Conservation (phyloP, 2,888 invertebrate genomes). For the Tortricodes alternella region DNA sequence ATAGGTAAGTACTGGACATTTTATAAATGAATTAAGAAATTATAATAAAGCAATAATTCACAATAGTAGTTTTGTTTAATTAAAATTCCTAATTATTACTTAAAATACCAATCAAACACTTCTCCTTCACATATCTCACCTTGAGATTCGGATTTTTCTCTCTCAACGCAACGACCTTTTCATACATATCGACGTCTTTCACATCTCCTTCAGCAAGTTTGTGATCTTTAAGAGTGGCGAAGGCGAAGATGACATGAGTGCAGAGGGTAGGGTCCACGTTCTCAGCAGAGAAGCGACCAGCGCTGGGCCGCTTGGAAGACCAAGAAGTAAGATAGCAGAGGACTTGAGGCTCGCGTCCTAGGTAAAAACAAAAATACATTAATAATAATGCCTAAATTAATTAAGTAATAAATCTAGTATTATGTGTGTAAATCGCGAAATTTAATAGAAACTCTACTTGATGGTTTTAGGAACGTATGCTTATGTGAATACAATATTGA, state of each 20-base stretch:
- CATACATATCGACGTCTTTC: slow-evolving; percentile 93
- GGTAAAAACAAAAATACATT: slow-evolving; percentile 36
- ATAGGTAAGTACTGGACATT: no score
- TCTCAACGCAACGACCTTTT: slow-evolving; percentile 91
- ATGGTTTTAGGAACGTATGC: no score
- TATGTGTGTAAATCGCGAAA: no score
- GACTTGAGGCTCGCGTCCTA: slow-evolving; percentile 92
- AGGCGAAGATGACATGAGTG: slow-evolving; percentile 97
- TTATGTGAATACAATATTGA: no score
- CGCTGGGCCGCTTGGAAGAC: slow-evolving; percentile 95
- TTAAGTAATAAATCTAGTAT: no score
- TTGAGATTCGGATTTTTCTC: slow-evolving; percentile 95
- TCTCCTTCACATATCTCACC: slow-evolving; percentile 70
- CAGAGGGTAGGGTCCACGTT: slow-evolving; percentile 94
- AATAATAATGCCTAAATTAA: no score
- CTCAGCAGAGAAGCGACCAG: slow-evolving; percentile 94
- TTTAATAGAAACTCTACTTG: no score
- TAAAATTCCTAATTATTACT: no score
- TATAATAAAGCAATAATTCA: no score
- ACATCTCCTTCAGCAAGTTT: slow-evolving; percentile 90
- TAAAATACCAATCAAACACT: no score
- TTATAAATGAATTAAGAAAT: no score
- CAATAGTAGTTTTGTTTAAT: no score
- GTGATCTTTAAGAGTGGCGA: slow-evolving; percentile 94
- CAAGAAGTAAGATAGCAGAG: slow-evolving; percentile 98